Evolutionary conservation across 2,113 vertebrate genomes (phyloP), one percentile per base, ranked within the genome.

Genomic region (Rousettus leschenaultii): DNA sequence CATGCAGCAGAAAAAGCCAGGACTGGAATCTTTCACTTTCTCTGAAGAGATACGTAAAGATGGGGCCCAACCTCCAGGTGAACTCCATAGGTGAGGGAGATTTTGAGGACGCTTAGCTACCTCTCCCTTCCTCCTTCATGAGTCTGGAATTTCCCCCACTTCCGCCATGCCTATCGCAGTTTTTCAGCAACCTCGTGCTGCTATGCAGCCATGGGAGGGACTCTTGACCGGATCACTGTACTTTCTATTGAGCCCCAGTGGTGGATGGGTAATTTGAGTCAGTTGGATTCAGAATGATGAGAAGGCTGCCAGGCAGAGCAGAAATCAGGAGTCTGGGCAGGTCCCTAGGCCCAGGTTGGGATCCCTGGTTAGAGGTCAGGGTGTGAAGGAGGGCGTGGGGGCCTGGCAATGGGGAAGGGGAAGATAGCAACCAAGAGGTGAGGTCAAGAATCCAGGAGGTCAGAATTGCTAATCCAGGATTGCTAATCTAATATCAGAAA

Each of bases 41-140:
- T 97, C 95, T 95, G 21, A n/a, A 63, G 79, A 86, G 91, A 51
- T 51, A 51, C 16, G 83, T 95, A 86, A 97, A 96, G 91, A 71
- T 55, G 91, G 83, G 95, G 21, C 55, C 94, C 90, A 66, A 96
- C 82, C 48, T 74, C 57, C 61, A 71, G 80, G 78, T 84, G 55
- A 55, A 24, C 57, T 91, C 94, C 86, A 22, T 7, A n/a, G 15
- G 40, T 21, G 51, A 85, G 78, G 92, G 90, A 4, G 18, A 3
- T 30, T 0, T 0, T 94, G 70, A 87, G 87, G 95, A 33, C 57
- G 30, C 11, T 35, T 7, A 55, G 10, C 51, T 70, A 70, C 14
- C 88, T 85, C 82, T 89, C 78, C 73, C 2, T 77, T 82, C 82
- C 35, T 68, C 35, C 13, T 89, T 59, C 35, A 18, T 7, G 96